Evolutionary conservation across 2,113 vertebrate genomes (phyloP), one percentile per base, ranked within the genome.

Genomic region (Canis aureus): DNA sequence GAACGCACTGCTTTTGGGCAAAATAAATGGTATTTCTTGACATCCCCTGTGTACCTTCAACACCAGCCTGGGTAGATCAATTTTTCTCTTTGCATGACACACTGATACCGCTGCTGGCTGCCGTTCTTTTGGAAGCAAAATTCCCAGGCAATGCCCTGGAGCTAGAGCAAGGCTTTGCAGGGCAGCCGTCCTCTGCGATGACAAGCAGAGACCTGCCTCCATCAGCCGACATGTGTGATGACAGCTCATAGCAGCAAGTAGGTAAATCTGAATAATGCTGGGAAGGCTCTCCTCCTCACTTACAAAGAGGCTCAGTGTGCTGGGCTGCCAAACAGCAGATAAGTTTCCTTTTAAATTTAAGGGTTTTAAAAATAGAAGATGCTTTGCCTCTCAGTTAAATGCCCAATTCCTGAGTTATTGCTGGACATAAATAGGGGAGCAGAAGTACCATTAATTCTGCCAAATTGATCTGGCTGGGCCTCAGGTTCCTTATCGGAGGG

Each of bases 161-260:
- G 93, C 67, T 62, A 66, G 19, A 67, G 90, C 19, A 86, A 11
- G 1, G 51, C 83, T 79, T 38, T 82, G 1, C 4, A n/a, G 76
- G 11, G 55, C 64, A 92, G 88, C 49, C 2, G 1, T 51, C 11
- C 91, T 79, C 2, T 5, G 64, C 8, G n/a, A 7, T 91, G 95
- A 57, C 59, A 64, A 53, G 87, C 57, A 32, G 94, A 51, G 29
- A 17, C 95, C 76, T 91, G 29, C 84, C 71, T 32, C 25, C 60
- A 15, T 80, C 81, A 67, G 2, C 0, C 0, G 4, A 10, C 3
- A 1, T 0, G 0, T 0, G 0, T 53, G 19, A 0, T 74, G 88
- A 97, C 91, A 84, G 95, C 94, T 96, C 94, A 11, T 79, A 0
- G 16, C 85, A 94, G 95, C 74, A 9, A 73, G 67, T 0, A 8